A percentile compares a stretch with the other conserved stretches of the same genome.
Evolutionary conservation across 2,888 invertebrate genomes (phyloP).

Genomic region (Drosophila quinaria): DNA sequence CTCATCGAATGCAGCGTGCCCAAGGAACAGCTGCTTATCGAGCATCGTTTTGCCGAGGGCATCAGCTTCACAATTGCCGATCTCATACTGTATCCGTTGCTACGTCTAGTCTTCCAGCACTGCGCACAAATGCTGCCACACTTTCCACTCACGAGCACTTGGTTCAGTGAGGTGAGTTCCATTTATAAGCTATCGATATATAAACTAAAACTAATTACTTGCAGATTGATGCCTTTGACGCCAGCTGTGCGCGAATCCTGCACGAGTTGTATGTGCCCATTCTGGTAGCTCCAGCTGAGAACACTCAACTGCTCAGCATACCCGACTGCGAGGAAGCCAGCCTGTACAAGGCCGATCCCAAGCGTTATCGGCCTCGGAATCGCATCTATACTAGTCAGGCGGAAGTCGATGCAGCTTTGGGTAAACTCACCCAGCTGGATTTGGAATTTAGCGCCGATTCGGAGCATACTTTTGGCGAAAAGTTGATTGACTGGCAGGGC

Average conservation of each 20-base stretch:
- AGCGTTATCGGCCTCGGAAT: slow-evolving; percentile 90
- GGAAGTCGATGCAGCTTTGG: slow-evolving; percentile 88
- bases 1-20: slow-evolving; percentile 86
- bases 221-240: slow-evolving; percentile 80
- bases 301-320: slow-evolving; percentile 60
- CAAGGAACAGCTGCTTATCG: slow-evolving; percentile 83
- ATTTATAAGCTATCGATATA: background rate
- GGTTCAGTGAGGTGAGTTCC: slow-evolving; percentile 87
- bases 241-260: slow-evolving; percentile 70
- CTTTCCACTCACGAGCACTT: slow-evolving; percentile 88
- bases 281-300: slow-evolving; percentile 36
- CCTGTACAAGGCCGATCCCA: slow-evolving; percentile 90
- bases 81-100: slow-evolving; percentile 91
- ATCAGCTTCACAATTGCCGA: slow-evolving; percentile 93
- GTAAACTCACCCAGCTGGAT: slow-evolving; percentile 79
- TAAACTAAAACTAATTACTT: slow-evolving; percentile 4
- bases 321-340: slow-evolving; percentile 81
- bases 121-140: slow-evolving; percentile 75
- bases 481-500: slow-evolving; percentile 88
- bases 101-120: slow-evolving; percentile 88
- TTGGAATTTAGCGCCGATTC: slow-evolving; percentile 76
- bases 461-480: slow-evolving; percentile 63
- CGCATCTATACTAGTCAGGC: slow-evolving; percentile 91
- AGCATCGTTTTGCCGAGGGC: slow-evolving; percentile 94
- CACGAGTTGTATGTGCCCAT: slow-evolving; percentile 67